A percentile compares a stretch with the other conserved stretches of the same genome.
phyloP scores from a whole-genome alignment of 1,140 invertebrate species.

The Eubasilissa regina region DNA sequence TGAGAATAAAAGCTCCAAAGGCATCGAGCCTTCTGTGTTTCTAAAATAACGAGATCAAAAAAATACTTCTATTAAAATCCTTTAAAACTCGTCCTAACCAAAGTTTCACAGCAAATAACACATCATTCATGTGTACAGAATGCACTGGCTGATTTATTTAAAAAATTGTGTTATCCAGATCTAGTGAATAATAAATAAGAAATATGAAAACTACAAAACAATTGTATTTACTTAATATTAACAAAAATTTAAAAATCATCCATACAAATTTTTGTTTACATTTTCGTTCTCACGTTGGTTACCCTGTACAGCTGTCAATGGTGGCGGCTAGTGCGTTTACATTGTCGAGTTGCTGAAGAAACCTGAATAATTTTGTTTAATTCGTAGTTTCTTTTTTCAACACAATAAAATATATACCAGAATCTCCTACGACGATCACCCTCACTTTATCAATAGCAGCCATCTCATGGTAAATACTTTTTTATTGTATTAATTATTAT shows the following conservation, averaged over 20 bases:
- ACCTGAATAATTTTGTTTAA: neutral
- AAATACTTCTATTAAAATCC: neutral
- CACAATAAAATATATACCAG: constrained; percentile 74
- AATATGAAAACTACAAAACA: no score
- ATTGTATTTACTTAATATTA: no score
- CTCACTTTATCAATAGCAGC: constrained; percentile 90
- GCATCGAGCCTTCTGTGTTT: no score
- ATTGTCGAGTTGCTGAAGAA: neutral
- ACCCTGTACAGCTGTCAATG: constrained; percentile 47
- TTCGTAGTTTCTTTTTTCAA: neutral
- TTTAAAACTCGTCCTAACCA: neutral
- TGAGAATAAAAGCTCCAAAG: no score
- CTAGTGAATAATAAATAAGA: no score
- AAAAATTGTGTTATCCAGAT: no score
- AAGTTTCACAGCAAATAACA: no score
- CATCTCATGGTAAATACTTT: constrained; percentile 69
- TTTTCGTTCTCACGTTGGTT: constrained; percentile 38
- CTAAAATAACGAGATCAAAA: no score
- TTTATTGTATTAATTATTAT: neutral
- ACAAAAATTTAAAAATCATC: no score
- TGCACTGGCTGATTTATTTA: no score
- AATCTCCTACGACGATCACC: constrained; percentile 94
- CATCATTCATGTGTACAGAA: no score
- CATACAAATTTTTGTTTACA: no score
- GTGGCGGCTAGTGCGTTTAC: constrained; percentile 28